phyloP scores from a whole-genome alignment of 2,113 vertebrate species.

The Neogobius melanostomus region DNA sequence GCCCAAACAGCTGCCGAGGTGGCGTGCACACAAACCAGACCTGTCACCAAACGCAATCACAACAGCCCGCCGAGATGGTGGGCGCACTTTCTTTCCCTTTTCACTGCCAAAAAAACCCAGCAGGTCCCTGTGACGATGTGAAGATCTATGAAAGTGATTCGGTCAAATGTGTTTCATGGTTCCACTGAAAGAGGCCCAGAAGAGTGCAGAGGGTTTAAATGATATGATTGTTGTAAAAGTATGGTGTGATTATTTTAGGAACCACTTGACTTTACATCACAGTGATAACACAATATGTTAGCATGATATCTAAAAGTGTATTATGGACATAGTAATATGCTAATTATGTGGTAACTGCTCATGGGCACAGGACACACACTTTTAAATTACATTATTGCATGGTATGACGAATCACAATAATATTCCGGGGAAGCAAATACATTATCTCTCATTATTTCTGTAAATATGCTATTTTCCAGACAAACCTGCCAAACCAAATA shows the following conservation, averaged over 20 bases:
- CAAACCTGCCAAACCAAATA: neutral
- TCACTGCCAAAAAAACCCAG: constrained; percentile 27
- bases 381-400: too few relatives aligned
- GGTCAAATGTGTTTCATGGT: constrained; percentile 26
- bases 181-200: constrained; percentile 19
- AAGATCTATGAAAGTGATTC: constrained; percentile 49
- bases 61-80: constrained; percentile 29
- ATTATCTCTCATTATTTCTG: too few relatives aligned
- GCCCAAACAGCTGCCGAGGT: constrained; percentile 66
- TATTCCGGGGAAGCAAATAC: too few relatives aligned
- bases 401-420: too few relatives aligned
- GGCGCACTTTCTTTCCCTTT: constrained; percentile 28
- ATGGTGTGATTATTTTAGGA: too few relatives aligned
- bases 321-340: too few relatives aligned
- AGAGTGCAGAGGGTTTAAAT: neutral
- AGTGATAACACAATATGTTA: too few relatives aligned
- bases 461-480: neutral
- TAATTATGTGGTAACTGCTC: too few relatives aligned
- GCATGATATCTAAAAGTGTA: too few relatives aligned
- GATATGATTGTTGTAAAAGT: constrained; percentile 11
- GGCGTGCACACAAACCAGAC: constrained; percentile 35
- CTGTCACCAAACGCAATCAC: constrained; percentile 36
- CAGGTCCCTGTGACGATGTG: constrained; percentile 21
- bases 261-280: too few relatives aligned
- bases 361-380: too few relatives aligned